phyloP scores from a whole-genome alignment of 2,888 invertebrate genomes.

The Augochlorella aurata region DNA sequence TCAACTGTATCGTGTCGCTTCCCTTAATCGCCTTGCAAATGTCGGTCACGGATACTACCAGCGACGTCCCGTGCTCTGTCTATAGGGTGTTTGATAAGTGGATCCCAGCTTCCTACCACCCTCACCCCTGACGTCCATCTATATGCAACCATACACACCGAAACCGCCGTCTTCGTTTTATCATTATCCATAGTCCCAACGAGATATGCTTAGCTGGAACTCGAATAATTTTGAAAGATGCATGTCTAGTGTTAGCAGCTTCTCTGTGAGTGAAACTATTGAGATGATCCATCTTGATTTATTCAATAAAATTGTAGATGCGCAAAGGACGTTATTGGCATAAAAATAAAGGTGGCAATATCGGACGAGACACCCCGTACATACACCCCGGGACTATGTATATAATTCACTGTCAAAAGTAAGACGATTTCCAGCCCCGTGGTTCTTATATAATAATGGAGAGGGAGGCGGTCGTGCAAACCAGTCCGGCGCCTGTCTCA shows the following conservation, averaged over 20 bases:
- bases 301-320: no score
- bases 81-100: constrained; percentile 34
- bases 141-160: neutral
- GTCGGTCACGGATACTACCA: constrained; percentile 51
- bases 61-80: neutral
- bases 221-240: no score
- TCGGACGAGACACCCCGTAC: no score
- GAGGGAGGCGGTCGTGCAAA: constrained; percentile 7
- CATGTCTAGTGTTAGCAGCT: no score
- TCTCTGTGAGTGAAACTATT: no score
- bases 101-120: neutral
- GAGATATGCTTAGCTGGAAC: no score
- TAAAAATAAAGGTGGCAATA: no score
- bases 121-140: neutral
- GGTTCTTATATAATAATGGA: constrained; percentile 20
- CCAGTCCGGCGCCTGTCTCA: constrained; percentile 34
- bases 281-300: no score
- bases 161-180: no score
- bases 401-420: constrained; percentile 50
- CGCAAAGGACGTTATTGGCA: no score
- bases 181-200: no score
- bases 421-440: constrained; percentile 39
- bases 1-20: constrained; percentile 37
- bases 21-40: constrained; percentile 58
- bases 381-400: neutral